Evolutionary conservation across 2,113 vertebrate species (phyloP).

Genomic region (Sphaerodactylus townsendi): DNA sequence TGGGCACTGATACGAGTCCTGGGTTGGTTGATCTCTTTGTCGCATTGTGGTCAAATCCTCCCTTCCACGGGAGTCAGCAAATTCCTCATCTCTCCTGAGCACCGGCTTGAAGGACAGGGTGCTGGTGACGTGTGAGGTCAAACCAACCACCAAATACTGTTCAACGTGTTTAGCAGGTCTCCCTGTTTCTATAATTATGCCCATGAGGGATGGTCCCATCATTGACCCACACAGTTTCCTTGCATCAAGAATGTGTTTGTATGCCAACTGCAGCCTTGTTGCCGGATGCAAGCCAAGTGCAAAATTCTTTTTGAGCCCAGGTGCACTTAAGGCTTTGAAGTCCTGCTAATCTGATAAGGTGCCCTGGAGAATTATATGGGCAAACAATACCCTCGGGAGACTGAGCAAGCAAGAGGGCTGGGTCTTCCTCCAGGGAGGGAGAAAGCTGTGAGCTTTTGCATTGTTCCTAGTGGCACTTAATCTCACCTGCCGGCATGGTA

Average conservation of each 20-base stretch:
- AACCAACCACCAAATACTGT: neutral
- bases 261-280: constrained; percentile 18
- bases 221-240: neutral
- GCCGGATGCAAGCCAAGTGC: neutral
- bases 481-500: neutral
- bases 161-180: constrained; percentile 1
- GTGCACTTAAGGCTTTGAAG: constrained; percentile 55
- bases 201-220: constrained; percentile 11
- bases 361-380: constrained; percentile 43
- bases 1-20: too few relatives aligned
- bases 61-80: accelerated
- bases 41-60: neutral
- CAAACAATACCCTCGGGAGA: constrained; percentile 30
- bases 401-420: constrained; percentile 1
- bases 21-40: too few relatives aligned
- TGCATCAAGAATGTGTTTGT: neutral
- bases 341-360: constrained; percentile 55
- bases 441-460: neutral
- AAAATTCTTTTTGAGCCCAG: constrained; percentile 42
- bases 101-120: neutral
- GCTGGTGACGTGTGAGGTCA: neutral
- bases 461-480: neutral
- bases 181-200: constrained; percentile 30
- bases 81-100: neutral
- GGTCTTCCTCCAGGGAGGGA: neutral